A percentile compares a stretch with the other conserved stretches of the same genome.
phyloP scores from a whole-genome alignment of 2,888 invertebrate genomes.

The Caenorhabditis parvicauda region DNA sequence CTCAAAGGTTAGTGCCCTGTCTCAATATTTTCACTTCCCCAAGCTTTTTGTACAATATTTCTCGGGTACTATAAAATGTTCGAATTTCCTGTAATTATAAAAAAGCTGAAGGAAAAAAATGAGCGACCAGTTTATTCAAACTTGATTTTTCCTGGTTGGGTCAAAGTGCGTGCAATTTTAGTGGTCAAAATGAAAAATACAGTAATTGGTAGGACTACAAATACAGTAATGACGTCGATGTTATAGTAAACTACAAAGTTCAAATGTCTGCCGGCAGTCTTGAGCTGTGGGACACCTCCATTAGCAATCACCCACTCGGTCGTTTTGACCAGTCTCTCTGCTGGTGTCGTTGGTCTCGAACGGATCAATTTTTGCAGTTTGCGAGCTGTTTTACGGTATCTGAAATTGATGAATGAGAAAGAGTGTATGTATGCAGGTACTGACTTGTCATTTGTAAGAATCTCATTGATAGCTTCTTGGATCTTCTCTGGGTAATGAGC shows the following conservation, averaged over 20 bases:
- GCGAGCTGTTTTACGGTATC: constrained; percentile 26
- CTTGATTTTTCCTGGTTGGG: too few species aligned
- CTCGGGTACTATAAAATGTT: too few species aligned
- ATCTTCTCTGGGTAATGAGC: constrained; percentile 18
- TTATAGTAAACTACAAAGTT: constrained; percentile 12
- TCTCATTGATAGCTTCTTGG: constrained; percentile 17
- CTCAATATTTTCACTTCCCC: constrained; percentile 8
- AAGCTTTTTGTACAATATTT: too few species aligned
- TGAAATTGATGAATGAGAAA: constrained; percentile 5
- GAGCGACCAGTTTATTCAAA: too few species aligned
- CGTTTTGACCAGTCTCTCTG: constrained; percentile 28
- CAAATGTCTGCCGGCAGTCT: constrained; percentile 21
- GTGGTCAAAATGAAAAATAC: too few species aligned
- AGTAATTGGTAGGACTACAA: too few species aligned
- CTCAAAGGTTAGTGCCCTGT: not conserved
- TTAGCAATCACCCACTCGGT: constrained; percentile 37
- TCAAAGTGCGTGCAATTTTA: too few species aligned
- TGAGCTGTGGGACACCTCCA: constrained; percentile 29
- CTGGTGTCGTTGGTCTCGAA: constrained; percentile 31
- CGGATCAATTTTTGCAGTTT: constrained; percentile 29
- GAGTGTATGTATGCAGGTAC: not conserved
- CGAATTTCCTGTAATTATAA: too few species aligned
- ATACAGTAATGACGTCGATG: constrained; percentile 12
- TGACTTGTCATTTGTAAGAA: constrained; percentile 19
- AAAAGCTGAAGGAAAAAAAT: too few species aligned